A percentile compares a stretch with the other conserved stretches of the same genome.
phyloP scores from a whole-genome alignment of 2,888 invertebrate species.

The Trissolcus japonicus region DNA sequence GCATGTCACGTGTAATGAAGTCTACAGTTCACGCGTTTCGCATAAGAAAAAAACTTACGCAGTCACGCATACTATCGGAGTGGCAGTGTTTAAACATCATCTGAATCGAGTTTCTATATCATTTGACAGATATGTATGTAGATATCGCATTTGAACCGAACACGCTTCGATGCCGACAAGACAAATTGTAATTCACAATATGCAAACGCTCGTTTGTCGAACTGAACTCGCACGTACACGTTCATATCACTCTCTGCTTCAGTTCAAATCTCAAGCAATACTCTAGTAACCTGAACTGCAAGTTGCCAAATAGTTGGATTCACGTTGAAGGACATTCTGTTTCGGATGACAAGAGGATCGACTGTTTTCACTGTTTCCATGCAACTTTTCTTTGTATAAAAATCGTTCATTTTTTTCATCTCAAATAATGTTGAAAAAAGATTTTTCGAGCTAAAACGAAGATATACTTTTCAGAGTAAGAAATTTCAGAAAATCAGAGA shows the following conservation, averaged over 20 bases:
- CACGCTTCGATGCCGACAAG: constrained; percentile 37
- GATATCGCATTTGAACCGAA: constrained; percentile 33
- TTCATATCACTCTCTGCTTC: constrained; percentile 18
- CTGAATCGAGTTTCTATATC: constrained; percentile 44
- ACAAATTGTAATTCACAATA: constrained; percentile 43
- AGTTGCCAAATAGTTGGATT: not conserved
- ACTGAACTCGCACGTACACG: constrained; percentile 10
- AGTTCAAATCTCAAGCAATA: constrained; percentile 16
- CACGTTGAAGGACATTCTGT: too few species aligned
- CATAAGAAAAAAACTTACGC: constrained; percentile 35
- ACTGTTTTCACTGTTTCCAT: too few species aligned
- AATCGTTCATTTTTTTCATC: too few species aligned
- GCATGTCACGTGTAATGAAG: constrained; percentile 40
- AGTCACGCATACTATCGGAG: constrained; percentile 22
- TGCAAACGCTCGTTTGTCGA: constrained; percentile 25
- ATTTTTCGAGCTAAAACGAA: too few species aligned
- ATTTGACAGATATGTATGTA: constrained; percentile 51
- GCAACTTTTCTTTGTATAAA: too few species aligned
- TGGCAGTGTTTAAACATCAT: constrained; percentile 51
- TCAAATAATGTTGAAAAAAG: too few species aligned
- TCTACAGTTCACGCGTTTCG: constrained; percentile 3
- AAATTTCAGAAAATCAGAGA: too few species aligned
- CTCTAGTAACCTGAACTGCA: not conserved
- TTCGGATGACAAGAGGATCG: too few species aligned
- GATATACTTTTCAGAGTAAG: too few species aligned